A percentile compares a stretch with the other conserved stretches of the same genome.
These are phyloP conservation scores for Siniperca scherzeri DNA, from an alignment of 2,797 vertebrate species.

Conservation along the genomic window DNA sequence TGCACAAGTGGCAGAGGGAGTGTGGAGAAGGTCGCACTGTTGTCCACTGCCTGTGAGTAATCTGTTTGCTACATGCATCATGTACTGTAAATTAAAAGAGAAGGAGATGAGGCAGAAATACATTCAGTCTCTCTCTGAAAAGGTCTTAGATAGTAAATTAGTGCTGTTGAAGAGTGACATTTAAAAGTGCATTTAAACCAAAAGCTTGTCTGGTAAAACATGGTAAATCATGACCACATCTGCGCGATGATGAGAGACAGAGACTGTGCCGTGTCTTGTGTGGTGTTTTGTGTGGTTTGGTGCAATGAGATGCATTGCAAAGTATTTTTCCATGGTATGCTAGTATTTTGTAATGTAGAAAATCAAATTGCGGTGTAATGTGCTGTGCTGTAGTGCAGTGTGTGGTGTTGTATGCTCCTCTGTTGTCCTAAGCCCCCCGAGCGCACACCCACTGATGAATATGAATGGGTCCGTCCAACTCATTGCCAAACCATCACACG, in stretches of 20 bases:
- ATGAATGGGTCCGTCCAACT: slow-evolving; percentile 72
- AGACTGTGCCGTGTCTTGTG: not conserved
- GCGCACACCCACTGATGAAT: slow-evolving; percentile 73
- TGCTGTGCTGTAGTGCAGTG: slow-evolving; percentile 27
- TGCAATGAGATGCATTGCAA: slow-evolving; percentile 26
- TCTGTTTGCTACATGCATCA: not conserved
- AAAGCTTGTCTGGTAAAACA: slow-evolving; percentile 33
- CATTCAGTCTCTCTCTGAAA: slow-evolving; percentile 38
- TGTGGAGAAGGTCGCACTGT: slow-evolving; percentile 94
- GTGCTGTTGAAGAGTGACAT: slow-evolving; percentile 44
- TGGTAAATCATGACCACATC: slow-evolving; percentile 16
- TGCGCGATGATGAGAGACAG: slow-evolving; percentile 26
- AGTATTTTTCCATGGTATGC: slow-evolving; percentile 20
- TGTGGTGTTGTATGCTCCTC: slow-evolving; percentile 40
- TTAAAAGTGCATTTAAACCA: slow-evolving; percentile 43
- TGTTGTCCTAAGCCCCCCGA: slow-evolving; percentile 64
- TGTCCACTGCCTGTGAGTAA: slow-evolving; percentile 87
- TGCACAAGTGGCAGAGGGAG: slow-evolving; percentile 97
- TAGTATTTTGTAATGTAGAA: slow-evolving; percentile 42
- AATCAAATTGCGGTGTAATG: slow-evolving; percentile 44
- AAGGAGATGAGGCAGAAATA: slow-evolving; percentile 15
- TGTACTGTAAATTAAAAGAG: slow-evolving; percentile 19
- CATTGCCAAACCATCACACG: slow-evolving; percentile 77
- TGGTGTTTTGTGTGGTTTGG: slow-evolving; percentile 12
- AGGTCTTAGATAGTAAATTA: slow-evolving; percentile 28